Evolutionary conservation across 2,888 invertebrate genomes (phyloP).

Genomic region (Morinoia aosen): DNA sequence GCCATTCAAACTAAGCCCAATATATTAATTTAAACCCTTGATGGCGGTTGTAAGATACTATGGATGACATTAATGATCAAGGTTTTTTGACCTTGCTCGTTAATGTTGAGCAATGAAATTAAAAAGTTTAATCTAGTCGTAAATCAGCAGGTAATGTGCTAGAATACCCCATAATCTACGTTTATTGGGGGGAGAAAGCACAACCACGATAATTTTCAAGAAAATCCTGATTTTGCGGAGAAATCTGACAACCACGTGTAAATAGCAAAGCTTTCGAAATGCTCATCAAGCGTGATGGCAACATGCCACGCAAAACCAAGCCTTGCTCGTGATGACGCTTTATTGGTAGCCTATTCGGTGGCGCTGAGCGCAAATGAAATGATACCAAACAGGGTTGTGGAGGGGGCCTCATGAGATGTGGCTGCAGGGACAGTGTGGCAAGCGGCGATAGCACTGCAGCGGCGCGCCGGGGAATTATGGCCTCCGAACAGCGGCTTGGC

Average conservation of each 20-base stretch:
- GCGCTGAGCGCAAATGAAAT: background rate
- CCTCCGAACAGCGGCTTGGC: background rate
- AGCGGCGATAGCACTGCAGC: conserved; percentile 8
- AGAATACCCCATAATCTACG: background rate
- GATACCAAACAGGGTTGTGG: background rate
- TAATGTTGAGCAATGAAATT: background rate
- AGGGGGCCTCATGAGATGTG: background rate
- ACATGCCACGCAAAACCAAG: background rate
- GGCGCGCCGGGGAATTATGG: conserved; percentile 5
- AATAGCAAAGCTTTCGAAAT: background rate
- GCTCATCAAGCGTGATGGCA: background rate
- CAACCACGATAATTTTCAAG: background rate
- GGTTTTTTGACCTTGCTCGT: background rate
- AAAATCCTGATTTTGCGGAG: background rate
- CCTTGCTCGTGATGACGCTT: background rate
- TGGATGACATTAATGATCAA: too few species aligned
- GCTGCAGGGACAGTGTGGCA: background rate
- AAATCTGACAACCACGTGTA: background rate
- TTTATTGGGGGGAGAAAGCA: background rate
- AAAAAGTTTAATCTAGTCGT: background rate
- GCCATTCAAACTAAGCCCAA: background rate
- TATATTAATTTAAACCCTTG: background rate
- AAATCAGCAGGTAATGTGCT: background rate
- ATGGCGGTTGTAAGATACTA: background rate
- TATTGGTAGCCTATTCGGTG: background rate